Evolutionary conservation across 2,797 vertebrate genomes (phyloP).

Genomic region (Columba guinea): DNA sequence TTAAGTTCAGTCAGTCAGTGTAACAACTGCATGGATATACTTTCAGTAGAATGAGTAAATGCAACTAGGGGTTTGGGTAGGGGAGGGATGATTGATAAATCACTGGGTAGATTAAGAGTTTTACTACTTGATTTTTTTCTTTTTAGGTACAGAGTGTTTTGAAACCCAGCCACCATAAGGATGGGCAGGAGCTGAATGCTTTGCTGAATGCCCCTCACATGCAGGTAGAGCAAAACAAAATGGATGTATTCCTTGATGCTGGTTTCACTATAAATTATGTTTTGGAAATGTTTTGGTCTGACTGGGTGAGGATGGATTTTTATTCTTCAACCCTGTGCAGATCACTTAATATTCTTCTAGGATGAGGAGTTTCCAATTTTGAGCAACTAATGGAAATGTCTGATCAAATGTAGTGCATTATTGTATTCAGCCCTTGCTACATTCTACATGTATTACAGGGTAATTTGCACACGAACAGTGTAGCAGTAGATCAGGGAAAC

Average conservation of each 20-base stretch:
- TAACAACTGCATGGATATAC: neutral
- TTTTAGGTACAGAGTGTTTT: conserved; percentile 87
- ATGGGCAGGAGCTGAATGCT: conserved; percentile 89
- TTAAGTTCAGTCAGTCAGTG: neutral
- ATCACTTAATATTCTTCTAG: neutral
- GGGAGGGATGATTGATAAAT: neutral
- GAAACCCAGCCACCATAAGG: conserved; percentile 89
- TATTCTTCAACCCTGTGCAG: neutral
- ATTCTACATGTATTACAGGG: neutral
- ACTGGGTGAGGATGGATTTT: neutral
- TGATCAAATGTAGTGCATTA: neutral
- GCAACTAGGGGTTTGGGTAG: neutral
- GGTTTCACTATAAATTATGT: neutral
- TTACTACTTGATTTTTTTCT: neutral
- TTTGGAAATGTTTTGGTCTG: neutral
- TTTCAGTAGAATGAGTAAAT: neutral
- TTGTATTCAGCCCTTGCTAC: neutral
- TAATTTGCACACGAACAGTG: neutral
- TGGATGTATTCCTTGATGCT: neutral
- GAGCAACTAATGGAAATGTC: neutral
- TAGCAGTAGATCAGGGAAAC: neutral
- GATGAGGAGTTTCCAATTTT: neutral
- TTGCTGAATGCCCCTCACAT: conserved; percentile 88
- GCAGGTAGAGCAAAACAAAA: conserved; percentile 82
- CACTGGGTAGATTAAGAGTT: neutral